Conservation (phyloP, 2,113 vertebrate genomes). For the Sminthopsis crassicaudata region DNA sequence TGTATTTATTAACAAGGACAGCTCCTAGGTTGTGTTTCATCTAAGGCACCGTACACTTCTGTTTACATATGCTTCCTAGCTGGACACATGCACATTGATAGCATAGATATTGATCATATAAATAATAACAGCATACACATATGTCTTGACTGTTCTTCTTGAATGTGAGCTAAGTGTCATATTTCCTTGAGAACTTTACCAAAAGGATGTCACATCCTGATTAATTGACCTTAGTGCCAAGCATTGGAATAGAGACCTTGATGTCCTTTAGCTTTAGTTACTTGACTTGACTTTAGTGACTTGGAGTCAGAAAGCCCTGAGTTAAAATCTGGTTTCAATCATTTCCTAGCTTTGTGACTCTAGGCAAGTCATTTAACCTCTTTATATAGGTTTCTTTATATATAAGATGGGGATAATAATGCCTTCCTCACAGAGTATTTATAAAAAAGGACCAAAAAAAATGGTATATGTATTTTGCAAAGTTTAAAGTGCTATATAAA, state of each 20-base stretch:
- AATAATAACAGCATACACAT: not conserved
- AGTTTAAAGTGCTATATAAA: not conserved
- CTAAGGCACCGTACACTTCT: not conserved
- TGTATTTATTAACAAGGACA: not conserved
- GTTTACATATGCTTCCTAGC: not conserved
- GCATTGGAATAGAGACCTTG: not conserved
- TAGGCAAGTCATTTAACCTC: not conserved
- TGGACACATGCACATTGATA: not conserved
- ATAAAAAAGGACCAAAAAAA: not conserved
- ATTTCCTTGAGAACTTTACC: not conserved
- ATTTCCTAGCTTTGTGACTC: not conserved
- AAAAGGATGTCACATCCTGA: not conserved
- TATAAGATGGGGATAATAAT: not conserved
- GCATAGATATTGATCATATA: not conserved
- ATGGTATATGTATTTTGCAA: not conserved
- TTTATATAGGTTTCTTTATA: not conserved
- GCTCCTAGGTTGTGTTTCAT: not conserved
- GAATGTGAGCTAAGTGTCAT: not conserved
- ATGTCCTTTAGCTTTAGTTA: not conserved
- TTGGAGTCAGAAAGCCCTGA: not conserved
- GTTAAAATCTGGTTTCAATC: not conserved
- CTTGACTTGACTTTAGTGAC: not conserved
- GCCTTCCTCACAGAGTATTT: not conserved
- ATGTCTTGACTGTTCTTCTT: not conserved
- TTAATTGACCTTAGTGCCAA: not conserved